These are phyloP conservation scores for Turdus rufiventris DNA, from an alignment of 2,113 vertebrate genomes.

Conservation along the genomic window DNA sequence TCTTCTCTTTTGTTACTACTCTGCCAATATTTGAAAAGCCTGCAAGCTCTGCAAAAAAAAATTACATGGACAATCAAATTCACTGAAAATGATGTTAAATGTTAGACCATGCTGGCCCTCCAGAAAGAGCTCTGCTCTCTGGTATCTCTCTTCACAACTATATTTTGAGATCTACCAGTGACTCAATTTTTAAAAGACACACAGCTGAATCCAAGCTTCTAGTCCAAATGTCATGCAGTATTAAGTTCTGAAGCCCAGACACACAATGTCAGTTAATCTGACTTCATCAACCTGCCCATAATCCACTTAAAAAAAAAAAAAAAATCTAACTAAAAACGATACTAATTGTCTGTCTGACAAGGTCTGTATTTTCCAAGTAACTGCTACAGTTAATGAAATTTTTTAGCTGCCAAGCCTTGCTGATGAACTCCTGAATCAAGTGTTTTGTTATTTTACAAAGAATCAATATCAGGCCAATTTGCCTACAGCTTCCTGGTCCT, in stretches of 20 bases:
- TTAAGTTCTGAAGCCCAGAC: constrained; percentile 5
- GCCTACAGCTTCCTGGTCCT: background rate
- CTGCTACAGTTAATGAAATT: background rate
- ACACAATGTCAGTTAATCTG: background rate
- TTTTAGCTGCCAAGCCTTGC: background rate
- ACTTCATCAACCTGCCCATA: background rate
- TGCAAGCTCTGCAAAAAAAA: background rate
- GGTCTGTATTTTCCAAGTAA: background rate
- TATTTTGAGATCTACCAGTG: background rate
- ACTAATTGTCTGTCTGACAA: background rate
- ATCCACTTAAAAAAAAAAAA: background rate
- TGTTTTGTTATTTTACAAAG: background rate
- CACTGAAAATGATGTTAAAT: background rate
- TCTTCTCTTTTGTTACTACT: background rate
- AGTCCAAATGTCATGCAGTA: constrained; percentile 18
- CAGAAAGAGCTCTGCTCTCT: background rate
- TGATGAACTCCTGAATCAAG: constrained; percentile 4
- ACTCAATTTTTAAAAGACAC: background rate
- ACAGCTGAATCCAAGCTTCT: background rate
- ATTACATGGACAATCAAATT: background rate
- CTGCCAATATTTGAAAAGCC: background rate
- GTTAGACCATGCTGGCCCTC: background rate
- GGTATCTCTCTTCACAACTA: background rate
- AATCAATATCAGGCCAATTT: background rate
- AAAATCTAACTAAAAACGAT: background rate